Conservation (phyloP, 37 sponge, comb jelly and placozoan genomes). For the Chondrilla cf. caribensis region DNA sequence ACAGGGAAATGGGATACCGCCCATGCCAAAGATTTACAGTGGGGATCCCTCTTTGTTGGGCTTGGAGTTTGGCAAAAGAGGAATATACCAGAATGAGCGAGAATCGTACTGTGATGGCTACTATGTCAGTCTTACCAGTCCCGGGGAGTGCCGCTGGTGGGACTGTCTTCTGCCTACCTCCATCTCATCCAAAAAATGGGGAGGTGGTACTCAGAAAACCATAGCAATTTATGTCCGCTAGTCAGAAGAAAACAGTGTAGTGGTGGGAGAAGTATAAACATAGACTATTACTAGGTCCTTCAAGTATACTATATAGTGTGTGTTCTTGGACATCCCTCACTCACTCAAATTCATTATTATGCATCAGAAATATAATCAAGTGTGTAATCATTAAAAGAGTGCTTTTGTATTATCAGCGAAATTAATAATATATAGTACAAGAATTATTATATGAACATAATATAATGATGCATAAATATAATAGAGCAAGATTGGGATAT, state of each 20-base stretch:
- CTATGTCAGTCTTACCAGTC: neutral
- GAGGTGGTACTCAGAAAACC: neutral
- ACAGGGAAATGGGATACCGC: neutral
- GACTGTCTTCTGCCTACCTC: constrained; percentile 3
- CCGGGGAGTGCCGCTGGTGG: neutral
- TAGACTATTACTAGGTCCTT: neutral
- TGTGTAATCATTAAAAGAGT: too few species aligned
- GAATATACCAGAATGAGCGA: too few species aligned
- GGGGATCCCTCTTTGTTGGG: neutral
- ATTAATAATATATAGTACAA: too few species aligned
- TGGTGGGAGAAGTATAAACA: neutral
- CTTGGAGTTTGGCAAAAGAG: neutral
- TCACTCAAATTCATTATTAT: too few species aligned
- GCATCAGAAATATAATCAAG: neutral
- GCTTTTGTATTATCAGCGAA: too few species aligned
- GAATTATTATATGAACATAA: too few species aligned
- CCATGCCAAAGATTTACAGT: neutral
- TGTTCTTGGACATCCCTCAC: too few species aligned
- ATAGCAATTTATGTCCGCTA: neutral
- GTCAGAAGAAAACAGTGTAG: neutral
- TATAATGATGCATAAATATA: too few species aligned
- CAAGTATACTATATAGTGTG: too few species aligned
- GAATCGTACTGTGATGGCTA: too few species aligned
- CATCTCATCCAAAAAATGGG: neutral
- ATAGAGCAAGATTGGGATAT: too few species aligned